Conservation (phyloP, 2,113 vertebrate genomes). For the Suricata suricatta region DNA sequence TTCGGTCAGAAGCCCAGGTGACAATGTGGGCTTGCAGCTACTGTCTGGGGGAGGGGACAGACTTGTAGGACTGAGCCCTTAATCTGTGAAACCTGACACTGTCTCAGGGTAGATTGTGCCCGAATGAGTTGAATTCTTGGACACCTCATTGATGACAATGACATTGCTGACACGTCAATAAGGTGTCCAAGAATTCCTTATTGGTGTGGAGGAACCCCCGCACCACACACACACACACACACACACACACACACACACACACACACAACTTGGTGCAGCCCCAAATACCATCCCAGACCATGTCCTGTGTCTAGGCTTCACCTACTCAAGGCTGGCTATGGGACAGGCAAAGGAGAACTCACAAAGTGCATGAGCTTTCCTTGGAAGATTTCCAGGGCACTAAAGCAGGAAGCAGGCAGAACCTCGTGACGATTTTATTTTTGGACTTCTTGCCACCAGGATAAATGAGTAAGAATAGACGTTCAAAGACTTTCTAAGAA, state of each 20-base stretch:
- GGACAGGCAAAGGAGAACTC: conserved; percentile 2
- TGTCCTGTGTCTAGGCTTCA: neutral
- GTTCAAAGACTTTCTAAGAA: conserved; percentile 79
- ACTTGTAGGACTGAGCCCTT: neutral
- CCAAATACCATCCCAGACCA: neutral
- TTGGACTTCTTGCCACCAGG: conserved; percentile 33
- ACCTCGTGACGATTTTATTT: conserved; percentile 66
- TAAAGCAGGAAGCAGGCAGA: conserved; percentile 55
- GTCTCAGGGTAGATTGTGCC: neutral
- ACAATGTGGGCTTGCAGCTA: neutral
- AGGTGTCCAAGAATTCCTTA: neutral
- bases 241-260: neutral
- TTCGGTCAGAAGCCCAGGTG: neutral
- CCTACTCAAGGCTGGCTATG: neutral
- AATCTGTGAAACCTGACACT: neutral
- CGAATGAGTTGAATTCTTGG: neutral
- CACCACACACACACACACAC: neutral
- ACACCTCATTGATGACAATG: neutral
- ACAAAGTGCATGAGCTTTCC: neutral
- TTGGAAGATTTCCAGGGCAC: conserved; percentile 45
- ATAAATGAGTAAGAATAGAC: conserved; percentile 68
- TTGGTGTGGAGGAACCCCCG: neutral
- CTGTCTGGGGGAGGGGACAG: too few species aligned
- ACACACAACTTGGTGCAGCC: neutral
- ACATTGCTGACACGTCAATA: neutral